Base-by-base conservation (phyloP, 2,113 vertebrate species). In the Felis catus region DNA sequence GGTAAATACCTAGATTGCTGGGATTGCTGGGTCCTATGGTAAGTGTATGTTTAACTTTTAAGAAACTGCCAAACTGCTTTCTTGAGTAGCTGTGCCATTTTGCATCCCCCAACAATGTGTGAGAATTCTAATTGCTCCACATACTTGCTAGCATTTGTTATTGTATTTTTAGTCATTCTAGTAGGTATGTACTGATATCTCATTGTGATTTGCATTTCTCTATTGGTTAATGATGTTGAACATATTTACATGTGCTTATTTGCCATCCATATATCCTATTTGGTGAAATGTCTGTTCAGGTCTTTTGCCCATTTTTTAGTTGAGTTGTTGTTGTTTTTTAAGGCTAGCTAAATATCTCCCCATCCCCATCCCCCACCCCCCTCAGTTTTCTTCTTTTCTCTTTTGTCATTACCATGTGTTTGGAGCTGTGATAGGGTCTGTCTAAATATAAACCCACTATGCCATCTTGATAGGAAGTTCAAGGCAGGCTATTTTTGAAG, bases 1-100 rank as follows among this genome's bases (percentile, higher is more conserved):
- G 87, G 41, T 92, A 95, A 97, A 83, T 95, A 76, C 27, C 58
- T 92, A 91, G 51, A 63, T 61, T 61, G 78, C 18, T 96, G 70
- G 51, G 78, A 92, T 84, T 70, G 29, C 74, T 79, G 71, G 51
- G 48, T 68, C 11, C 66, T 86, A 84, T 61, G 31, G 29, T 94
- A 84, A 85, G 25, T 89, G 4, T 74, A 45, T 86, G 65, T 93
- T 73, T 89, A 81, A 76, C 74, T 76, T 94, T 68, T 63, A 87
- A 91, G 87, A 91, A 70, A 82, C 58, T 61, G 53, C 29, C 21
- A 33, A 76, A 88, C 14, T 93, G n/a, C 55, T 95, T 86, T 97
- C 45, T 53, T 33, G 31, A 61, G 9, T 89, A n/a, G 10, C 27
- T n/a, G 5, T 91, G 33, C 55, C 74, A 33, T 82, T 94, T 91